A percentile compares a stretch with the other conserved stretches of the same genome.
These are phyloP conservation scores for Taurulus bubalis DNA, from an alignment of 2,113 vertebrate species.

Conservation along the genomic window DNA sequence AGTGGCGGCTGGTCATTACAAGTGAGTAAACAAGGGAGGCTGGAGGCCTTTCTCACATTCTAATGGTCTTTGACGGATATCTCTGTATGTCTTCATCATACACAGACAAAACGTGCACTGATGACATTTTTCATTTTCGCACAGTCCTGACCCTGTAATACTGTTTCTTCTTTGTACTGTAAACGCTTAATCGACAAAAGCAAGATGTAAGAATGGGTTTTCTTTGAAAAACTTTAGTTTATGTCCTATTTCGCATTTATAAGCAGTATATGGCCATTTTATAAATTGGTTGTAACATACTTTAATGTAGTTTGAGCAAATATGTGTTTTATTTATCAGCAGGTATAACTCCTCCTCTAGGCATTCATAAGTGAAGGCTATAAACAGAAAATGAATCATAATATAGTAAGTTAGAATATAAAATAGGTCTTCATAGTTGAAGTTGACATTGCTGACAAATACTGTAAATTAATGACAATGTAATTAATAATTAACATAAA, in stretches of 20 bases:
- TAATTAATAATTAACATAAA: no score
- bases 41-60: background rate
- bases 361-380: background rate
- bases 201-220: background rate
- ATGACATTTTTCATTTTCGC: background rate
- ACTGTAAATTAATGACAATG: background rate
- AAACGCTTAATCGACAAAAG: background rate
- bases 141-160: background rate
- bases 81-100: background rate
- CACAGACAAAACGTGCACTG: background rate
- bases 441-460: background rate
- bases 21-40: constrained; percentile 83
- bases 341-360: background rate
- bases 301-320: background rate
- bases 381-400: background rate
- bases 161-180: background rate
- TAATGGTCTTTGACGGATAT: background rate
- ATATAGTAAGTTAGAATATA: background rate
- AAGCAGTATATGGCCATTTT: background rate
- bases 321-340: no score
- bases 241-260: background rate
- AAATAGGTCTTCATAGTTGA: background rate
- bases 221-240: background rate
- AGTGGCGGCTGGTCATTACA: constrained; percentile 94
- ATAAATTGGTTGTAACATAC: background rate